Percentiles rank a stretch among this genome's conserved stretches.
phyloP scores from a whole-genome alignment of 2,797 vertebrate species.

The Streptopelia turtur region DNA sequence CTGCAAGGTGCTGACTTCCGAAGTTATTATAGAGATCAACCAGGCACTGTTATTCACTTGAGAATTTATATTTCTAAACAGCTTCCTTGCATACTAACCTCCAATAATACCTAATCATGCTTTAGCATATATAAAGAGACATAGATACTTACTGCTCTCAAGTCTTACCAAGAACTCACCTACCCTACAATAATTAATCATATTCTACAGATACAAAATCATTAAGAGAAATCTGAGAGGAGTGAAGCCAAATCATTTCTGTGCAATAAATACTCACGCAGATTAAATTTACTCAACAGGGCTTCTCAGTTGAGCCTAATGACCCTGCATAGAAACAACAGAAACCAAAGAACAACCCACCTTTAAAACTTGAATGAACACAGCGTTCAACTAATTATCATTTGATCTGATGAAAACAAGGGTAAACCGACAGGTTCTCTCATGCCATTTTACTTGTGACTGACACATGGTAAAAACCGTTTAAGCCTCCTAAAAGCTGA shows the following conservation, averaged over 20 bases:
- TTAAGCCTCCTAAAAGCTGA: background rate
- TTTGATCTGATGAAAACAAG: background rate
- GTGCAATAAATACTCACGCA: background rate
- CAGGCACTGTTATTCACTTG: background rate
- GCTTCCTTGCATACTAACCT: background rate
- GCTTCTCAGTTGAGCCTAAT: background rate
- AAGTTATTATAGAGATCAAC: conserved; percentile 10
- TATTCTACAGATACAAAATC: background rate
- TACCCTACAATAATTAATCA: background rate
- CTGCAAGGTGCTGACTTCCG: background rate
- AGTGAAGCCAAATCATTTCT: background rate
- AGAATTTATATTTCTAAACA: background rate
- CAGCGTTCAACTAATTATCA: background rate
- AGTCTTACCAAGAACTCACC: background rate
- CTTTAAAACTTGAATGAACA: background rate
- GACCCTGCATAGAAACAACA: background rate
- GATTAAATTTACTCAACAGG: background rate
- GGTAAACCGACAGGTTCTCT: background rate
- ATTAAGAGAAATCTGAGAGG: background rate
- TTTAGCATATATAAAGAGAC: background rate
- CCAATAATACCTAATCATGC: background rate
- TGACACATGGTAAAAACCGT: background rate
- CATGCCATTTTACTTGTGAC: background rate
- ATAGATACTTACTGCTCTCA: background rate
- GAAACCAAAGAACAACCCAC: background rate